Evolutionary conservation across 64 coral and sea anemone species (phyloP).

Genomic region (Orbicella faveolata): DNA sequence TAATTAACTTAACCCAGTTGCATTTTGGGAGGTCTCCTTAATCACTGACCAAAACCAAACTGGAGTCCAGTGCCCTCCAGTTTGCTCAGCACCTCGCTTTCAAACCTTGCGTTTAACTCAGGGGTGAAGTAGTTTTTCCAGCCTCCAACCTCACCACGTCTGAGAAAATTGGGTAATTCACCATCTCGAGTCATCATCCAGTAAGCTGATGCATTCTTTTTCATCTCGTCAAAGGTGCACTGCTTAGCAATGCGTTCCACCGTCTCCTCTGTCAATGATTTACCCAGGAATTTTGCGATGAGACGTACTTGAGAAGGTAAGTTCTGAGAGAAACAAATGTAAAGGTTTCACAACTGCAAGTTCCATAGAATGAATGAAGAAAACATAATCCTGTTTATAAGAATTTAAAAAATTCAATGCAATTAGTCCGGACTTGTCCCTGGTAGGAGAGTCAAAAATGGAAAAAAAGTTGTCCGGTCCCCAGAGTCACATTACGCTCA

Average conservation of each 20-base stretch:
- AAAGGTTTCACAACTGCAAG: not conserved
- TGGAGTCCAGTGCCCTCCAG: conserved; percentile 16
- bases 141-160: conserved; percentile 22
- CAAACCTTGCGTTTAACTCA: not conserved
- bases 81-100: conserved; percentile 8
- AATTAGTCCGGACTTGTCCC: too few relatives aligned
- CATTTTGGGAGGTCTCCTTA: too few relatives aligned
- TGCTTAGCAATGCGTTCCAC: not conserved
- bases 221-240: conserved; percentile 31
- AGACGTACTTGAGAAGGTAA: not conserved
- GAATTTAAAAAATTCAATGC: too few relatives aligned
- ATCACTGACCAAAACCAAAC: not conserved
- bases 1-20: too few relatives aligned
- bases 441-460: too few relatives aligned
- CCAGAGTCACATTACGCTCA: too few relatives aligned
- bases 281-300: conserved; percentile 20
- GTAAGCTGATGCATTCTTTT: conserved; percentile 9
- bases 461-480: too few relatives aligned
- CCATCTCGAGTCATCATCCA: not conserved
- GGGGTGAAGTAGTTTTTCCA: conserved; percentile 11
- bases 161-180: conserved; percentile 6
- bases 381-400: too few relatives aligned
- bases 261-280: not conserved
- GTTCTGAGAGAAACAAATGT: conserved; percentile 8
- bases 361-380: too few relatives aligned